Evolutionary conservation across 2,888 invertebrate genomes (phyloP), one percentile per base, ranked within the genome.

Genomic region (Physocephala rufipes): DNA sequence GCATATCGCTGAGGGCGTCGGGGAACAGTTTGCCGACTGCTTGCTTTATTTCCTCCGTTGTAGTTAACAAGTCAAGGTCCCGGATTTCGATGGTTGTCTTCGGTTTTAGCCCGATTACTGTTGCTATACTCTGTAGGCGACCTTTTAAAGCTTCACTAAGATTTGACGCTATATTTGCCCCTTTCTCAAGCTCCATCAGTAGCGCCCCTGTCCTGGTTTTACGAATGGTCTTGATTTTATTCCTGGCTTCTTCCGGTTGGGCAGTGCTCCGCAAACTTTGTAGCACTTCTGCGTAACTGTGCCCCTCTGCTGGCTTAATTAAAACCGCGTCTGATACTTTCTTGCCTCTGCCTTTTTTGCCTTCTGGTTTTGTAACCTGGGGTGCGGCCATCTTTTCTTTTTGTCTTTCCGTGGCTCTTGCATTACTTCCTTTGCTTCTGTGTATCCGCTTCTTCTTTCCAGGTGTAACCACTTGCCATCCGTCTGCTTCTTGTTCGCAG

Each of bases 141-240:
- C 19, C 15, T 28, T 16, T 59, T 16, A 59, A 26, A 2, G 7
- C 5, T 16, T 24, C 30, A 15, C 24, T 28, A 26, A 59, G 26
- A 2, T 59, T 28, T 7, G 7, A 15, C 26, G 2, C 16, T 12
- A 59, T 15, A 15, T 21, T 59, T 13, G 24, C 4, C 26, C 59
- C 59, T 28, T 59, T 59, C 24, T 59, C 59, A 16, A 59, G 19
- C 24, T 59, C 24, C n/a, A 59, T 19, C 7, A 59, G 24, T 13
- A 59, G 7, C 24, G 59, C 24, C 3, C 59, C 59, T 26, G 24
- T 59, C n/a, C 24, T 59, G 3, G 59, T 59, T 28, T 59, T 59
- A 19, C 59, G 24, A 16, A 59, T 28, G 19, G 26, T 26, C 12
- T 26, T 9, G 4, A 59, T 19, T 59, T 21, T 21, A 16, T 2